Base-by-base conservation (phyloP, 2,113 vertebrate genomes). In the Nestor notabilis region DNA sequence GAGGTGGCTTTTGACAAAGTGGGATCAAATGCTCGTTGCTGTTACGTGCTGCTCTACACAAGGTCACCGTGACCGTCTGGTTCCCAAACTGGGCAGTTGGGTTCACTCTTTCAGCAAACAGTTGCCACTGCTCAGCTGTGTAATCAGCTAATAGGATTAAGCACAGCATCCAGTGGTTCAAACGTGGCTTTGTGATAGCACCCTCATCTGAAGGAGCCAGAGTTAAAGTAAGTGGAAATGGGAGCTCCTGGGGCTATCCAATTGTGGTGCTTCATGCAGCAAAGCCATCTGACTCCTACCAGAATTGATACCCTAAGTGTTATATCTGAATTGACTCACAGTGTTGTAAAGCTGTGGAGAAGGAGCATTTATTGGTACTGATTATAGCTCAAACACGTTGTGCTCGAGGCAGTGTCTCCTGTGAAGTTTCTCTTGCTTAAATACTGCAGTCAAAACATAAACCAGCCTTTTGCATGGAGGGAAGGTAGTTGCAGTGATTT, bases 181-280 rank as follows among this genome's bases (percentile, higher is more conserved):
- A 17, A 2, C 68, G 44, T 3, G 6, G 37, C 21, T 89, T n/a
- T 61, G 58, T 20, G 71, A 49, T 31, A 47, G 52, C 83, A 52
- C 2, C n/a, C 29, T 25, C 4, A 74, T 71, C 47, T 15, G 27
- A 21, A 50, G 68, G 61, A 46, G 13, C 35, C 49, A 28, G 61
- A 37, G 35, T 13, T 78, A 1, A 21, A 69, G 3, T 20, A 4
- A 63, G 18, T 33, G 46, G 56, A 39, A 64, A 13, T 33, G 13
- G 12, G 37, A 79, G 35, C 5, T 91, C 63, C 80, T 66, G 91
- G 68, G 60, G 53, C 81, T 61, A 1, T 41, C 14, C n/a, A 44
- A 1, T 39, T 64, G 76, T 35, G 15, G 9, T 5, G 23, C 7
- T 25, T 60, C 13, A 0, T 0, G 2, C 0, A 31, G 55, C n/a